Conservation (phyloP, 2,888 invertebrate genomes). For the Atherix ibis region DNA sequence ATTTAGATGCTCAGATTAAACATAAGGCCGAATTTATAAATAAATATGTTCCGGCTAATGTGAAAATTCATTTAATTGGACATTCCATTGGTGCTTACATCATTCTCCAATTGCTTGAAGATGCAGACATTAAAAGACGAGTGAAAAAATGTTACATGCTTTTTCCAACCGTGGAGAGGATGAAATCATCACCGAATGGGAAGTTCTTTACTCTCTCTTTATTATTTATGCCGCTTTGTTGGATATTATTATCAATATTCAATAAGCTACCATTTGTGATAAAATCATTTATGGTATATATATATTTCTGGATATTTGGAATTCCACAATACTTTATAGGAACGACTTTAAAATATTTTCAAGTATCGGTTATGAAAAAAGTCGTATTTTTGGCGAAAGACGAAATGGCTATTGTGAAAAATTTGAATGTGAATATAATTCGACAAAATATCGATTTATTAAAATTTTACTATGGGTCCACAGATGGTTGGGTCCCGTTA, state of each 20-base stretch:
- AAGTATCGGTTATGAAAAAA: constrained; percentile 43
- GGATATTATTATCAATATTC: constrained; percentile 34
- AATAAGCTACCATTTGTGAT: constrained; percentile 39
- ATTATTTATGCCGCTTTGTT: too few species aligned
- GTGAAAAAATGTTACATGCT: constrained; percentile 54
- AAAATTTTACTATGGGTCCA: constrained; percentile 62
- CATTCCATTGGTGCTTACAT: constrained; percentile 88
- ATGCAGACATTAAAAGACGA: constrained; percentile 37
- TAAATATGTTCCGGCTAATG: constrained; percentile 50
- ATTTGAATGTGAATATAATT: constrained; percentile 48
- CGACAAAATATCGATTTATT: constrained; percentile 42
- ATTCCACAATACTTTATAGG: constrained; percentile 36
- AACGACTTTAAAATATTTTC: constrained; percentile 39
- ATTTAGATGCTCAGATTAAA: constrained; percentile 54
- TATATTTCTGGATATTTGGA: constrained; percentile 39
- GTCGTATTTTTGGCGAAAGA: constrained; percentile 56
- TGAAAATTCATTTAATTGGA: constrained; percentile 67
- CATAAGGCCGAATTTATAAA: constrained; percentile 45
- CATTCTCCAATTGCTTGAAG: constrained; percentile 51
- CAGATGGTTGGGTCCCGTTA: constrained; percentile 73
- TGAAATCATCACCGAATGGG: constrained; percentile 63
- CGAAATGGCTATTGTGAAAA: constrained; percentile 62
- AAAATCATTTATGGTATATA: constrained; percentile 35
- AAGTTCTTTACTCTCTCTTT: constrained; percentile 41
- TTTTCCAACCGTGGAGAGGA: constrained; percentile 76